Evolutionary conservation across 1,140 invertebrate genomes (phyloP), one percentile per base, ranked within the genome.

Genomic region (Eufriesea mexicana): DNA sequence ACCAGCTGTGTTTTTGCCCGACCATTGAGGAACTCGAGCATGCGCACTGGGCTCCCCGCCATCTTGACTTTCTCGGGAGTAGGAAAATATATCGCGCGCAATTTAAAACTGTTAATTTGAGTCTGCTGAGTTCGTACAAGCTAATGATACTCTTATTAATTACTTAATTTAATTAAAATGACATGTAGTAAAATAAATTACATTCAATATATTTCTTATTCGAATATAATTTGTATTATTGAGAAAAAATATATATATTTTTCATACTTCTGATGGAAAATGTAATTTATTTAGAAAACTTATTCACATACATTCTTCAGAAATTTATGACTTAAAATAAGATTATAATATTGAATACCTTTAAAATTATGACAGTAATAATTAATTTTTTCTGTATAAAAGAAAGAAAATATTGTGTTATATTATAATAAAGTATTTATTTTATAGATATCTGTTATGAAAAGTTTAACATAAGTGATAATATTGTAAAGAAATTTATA

Each of bases 1-100:
- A 90, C 89, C 89, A 90, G 89, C 90, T 90, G 89, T 91, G 90
- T 91, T 91, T 91, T 91, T 91, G 89, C 87, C 81, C 75, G 87
- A 91, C 83, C 85, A 86, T 90, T 80, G 83, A 80, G 72, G 47
- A 68, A 57, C 77, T 72, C n/a, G 74, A 42, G 85, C 89, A 86
- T 90, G 89, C 89, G 89, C 85, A 61, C 25, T 67, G 5, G 45
- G 42, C 66, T 12, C n/a, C 25, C 4, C 51, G 51, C 83, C 83
- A 83, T 84, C 68, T 81, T 74, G 20, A 78, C 66, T 45, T 42
- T 35, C 64, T 10, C 18, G 10, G 35, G 66, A 83, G 81, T 78
- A 78, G 75, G 75, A 28, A 64, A 47, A 28, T 5, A 35, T 5
- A 23, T 2, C 55, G 74, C 77, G 77, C 64, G 81, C 8, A 18